Evolutionary conservation across 2,888 invertebrate genomes (phyloP).

Genomic region (Linnaemya tessellans): DNA sequence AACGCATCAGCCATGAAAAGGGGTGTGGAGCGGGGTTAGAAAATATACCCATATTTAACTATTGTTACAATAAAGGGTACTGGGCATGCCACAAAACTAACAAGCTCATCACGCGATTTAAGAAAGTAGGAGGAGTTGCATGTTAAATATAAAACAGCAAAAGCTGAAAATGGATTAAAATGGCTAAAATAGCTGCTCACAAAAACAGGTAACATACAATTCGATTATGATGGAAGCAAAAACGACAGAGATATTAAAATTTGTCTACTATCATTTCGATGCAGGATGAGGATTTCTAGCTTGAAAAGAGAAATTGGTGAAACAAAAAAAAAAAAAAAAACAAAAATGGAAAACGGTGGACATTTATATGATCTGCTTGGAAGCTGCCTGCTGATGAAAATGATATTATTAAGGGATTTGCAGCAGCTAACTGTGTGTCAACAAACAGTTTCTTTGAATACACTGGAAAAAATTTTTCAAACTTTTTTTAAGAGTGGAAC

Average conservation of each 20-base stretch:
- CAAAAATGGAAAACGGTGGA: background rate
- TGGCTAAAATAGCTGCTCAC: constrained; percentile 54
- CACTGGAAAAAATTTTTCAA: background rate
- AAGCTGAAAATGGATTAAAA: constrained; percentile 32
- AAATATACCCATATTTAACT: constrained; percentile 22
- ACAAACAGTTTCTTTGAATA: background rate
- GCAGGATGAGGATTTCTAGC: background rate
- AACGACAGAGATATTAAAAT: constrained; percentile 72
- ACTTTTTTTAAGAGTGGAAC: no score
- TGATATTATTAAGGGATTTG: constrained; percentile 32
- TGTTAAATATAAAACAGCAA: constrained; percentile 34
- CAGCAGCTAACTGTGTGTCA: constrained; percentile 44
- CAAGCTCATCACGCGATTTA: constrained; percentile 69
- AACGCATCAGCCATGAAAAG: constrained; percentile 61
- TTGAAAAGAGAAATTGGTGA: background rate
- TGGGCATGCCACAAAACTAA: constrained; percentile 58
- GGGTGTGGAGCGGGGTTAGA: no score
- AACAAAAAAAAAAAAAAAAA: background rate
- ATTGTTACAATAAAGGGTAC: constrained; percentile 42
- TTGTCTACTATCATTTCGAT: constrained; percentile 78
- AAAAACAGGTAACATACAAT: constrained; percentile 79
- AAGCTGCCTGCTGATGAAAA: constrained; percentile 4
- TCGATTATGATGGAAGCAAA: constrained; percentile 70
- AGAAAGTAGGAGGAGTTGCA: constrained; percentile 63
- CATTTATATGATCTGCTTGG: constrained; percentile 25